Evolutionary conservation across 2,113 vertebrate species (phyloP).

Genomic region (Sylvietta virens): DNA sequence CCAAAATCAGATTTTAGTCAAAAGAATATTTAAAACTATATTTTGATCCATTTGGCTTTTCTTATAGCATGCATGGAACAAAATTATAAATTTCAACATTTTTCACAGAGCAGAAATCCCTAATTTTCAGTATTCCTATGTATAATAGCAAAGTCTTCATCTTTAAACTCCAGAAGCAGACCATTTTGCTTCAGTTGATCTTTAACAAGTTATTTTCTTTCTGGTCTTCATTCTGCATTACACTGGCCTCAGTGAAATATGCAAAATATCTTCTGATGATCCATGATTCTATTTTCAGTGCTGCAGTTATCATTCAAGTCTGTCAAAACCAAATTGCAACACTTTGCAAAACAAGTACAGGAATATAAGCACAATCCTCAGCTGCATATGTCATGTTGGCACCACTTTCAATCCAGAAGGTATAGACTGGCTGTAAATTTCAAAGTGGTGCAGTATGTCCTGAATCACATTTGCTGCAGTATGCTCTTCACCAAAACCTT

Average conservation of each 20-base stretch:
- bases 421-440: slow-evolving; percentile 34
- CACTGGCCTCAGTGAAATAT: neutral
- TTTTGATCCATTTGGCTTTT: neutral
- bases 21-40: neutral
- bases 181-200: neutral
- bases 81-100: neutral
- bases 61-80: fast-evolving
- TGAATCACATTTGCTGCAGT: neutral
- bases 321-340: slow-evolving; percentile 58
- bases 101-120: neutral
- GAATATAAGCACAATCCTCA: slow-evolving; percentile 29
- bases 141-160: neutral
- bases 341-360: slow-evolving; percentile 45
- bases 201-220: slow-evolving; percentile 19
- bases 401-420: slow-evolving; percentile 25
- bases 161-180: neutral
- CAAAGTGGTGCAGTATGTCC: neutral
- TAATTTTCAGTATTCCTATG: neutral
- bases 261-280: slow-evolving; percentile 33
- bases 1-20: neutral
- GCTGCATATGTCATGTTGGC: slow-evolving; percentile 43
- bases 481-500: neutral
- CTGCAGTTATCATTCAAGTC: slow-evolving; percentile 42
- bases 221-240: neutral
- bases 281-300: slow-evolving; percentile 36